Evolutionary conservation across 1,140 invertebrate genomes (phyloP).

Genomic region (Drosophila jambulina): DNA sequence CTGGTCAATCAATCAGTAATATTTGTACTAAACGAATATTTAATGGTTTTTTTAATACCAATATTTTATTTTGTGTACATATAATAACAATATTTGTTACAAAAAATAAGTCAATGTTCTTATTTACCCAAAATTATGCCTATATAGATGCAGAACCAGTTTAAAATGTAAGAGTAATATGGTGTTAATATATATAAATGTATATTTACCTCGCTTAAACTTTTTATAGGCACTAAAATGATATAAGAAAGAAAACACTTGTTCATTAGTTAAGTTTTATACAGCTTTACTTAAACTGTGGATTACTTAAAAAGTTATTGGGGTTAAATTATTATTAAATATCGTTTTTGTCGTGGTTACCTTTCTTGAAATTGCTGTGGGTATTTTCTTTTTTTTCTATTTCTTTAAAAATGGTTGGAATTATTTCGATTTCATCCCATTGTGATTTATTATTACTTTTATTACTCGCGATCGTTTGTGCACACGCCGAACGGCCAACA

Average conservation of each 20-base stretch:
- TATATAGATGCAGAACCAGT: background rate
- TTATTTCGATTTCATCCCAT: background rate
- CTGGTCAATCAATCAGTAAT: too few relatives aligned
- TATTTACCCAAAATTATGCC: background rate
- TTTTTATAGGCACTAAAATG: background rate
- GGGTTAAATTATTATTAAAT: too few relatives aligned
- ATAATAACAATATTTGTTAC: too few relatives aligned
- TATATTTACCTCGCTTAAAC: background rate
- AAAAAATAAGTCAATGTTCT: background rate
- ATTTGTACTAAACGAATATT: too few relatives aligned
- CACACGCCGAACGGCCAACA: slow-evolving; percentile 53
- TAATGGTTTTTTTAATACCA: too few relatives aligned
- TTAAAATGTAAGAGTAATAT: background rate
- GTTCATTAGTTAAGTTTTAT: background rate
- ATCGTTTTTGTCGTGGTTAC: background rate
- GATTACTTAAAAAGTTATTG: too few relatives aligned
- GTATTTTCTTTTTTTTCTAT: background rate
- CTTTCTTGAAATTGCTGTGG: background rate
- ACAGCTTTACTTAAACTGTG: background rate
- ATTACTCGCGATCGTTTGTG: slow-evolving; percentile 23
- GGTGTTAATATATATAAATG: background rate
- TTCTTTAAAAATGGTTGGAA: too few relatives aligned
- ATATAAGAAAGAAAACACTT: slow-evolving; percentile 4
- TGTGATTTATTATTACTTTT: slow-evolving; percentile 4
- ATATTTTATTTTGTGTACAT: too few relatives aligned